Conservation (phyloP, 64 coral and sea anemone species). For the Stichodactyla helianthus region DNA sequence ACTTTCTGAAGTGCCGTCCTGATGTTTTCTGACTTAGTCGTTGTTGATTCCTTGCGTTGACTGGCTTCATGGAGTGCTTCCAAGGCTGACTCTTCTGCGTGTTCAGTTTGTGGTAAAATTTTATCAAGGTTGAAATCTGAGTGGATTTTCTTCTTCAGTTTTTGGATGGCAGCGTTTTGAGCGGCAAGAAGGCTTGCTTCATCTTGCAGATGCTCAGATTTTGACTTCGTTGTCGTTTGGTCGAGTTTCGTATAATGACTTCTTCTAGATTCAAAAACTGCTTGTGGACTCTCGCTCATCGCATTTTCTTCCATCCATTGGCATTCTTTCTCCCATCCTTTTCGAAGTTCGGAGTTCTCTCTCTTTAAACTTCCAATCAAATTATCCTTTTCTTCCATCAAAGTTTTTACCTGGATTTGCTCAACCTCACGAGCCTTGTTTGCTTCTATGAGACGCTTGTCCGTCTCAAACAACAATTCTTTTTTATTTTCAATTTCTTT, state of each 20-base stretch:
- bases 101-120: slow-evolving; percentile 15
- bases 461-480: slow-evolving; percentile 18
- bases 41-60: not conserved
- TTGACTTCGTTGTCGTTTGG: not conserved
- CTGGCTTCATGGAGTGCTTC: not conserved
- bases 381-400: slow-evolving; percentile 40
- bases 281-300: slow-evolving; percentile 13
- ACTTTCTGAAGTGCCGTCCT: not conserved
- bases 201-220: slow-evolving; percentile 8
- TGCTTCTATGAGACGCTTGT: slow-evolving; percentile 31
- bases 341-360: slow-evolving; percentile 39
- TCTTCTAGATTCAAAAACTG: not conserved
- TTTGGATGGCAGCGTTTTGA: slow-evolving; percentile 38
- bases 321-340: slow-evolving; percentile 32
- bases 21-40: not conserved
- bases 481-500: slow-evolving; percentile 42
- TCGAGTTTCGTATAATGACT: not conserved
- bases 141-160: slow-evolving; percentile 46
- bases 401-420: slow-evolving; percentile 24
- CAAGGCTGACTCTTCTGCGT: slow-evolving; percentile 4
- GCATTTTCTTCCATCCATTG: slow-evolving; percentile 43
- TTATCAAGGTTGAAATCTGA: slow-evolving; percentile 34
- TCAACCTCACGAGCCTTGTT: slow-evolving; percentile 35
- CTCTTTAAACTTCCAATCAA: slow-evolving; percentile 31
- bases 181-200: not conserved